Evolutionary conservation across 1,140 invertebrate species (phyloP), one percentile per base, ranked within the genome.

Genomic region (Bombus picipes): DNA sequence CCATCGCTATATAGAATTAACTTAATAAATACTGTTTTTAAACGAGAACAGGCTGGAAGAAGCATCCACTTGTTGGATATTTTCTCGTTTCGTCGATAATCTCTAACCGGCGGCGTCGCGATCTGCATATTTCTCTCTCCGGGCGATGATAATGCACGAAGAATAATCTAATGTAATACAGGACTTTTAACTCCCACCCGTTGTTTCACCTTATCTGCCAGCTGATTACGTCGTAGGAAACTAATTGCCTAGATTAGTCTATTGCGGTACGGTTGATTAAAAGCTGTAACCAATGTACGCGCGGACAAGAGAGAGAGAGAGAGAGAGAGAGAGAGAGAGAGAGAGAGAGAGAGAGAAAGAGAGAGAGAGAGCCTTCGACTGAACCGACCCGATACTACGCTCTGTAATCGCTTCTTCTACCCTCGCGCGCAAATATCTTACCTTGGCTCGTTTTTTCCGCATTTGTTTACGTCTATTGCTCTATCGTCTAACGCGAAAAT

Each of bases 211-310:
- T 86, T 86, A 83, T 86, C 85, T 86, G 39, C 18, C 62, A 62
- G 65, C 4, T 76, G 80, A 83, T 83, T 86, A 86, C 73, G 80
- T 74, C 73, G 85, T 83, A 76, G 53, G 37, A 71, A 83, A 86
- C 80, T 83, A 86, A 86, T 86, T 86, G 85, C 85, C 73, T 83
- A 86, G 80, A 86, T 86, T 86, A 83, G 73, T 39, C 72, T 86
- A 77, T 81, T 86, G 85, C 85, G 79, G 80, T 47, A 37, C 73
- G 79, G 62, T 71, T 77, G 85, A 86, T 86, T 86, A 86, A 86
- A 86, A 86, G 78, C 84, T 28, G 59, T 43, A 62, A 62, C 68
- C 77, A 66, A 76, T 57, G 65, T 80, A 65, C n/a, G 15, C 73
- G 8, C 70, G 62, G 2, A 10, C 6, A 13, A 37, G 43, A 43